These are phyloP conservation scores for Boulengeromyrus knoepffleri DNA, from an alignment of 2,113 vertebrate genomes.

Conservation along the genomic window DNA sequence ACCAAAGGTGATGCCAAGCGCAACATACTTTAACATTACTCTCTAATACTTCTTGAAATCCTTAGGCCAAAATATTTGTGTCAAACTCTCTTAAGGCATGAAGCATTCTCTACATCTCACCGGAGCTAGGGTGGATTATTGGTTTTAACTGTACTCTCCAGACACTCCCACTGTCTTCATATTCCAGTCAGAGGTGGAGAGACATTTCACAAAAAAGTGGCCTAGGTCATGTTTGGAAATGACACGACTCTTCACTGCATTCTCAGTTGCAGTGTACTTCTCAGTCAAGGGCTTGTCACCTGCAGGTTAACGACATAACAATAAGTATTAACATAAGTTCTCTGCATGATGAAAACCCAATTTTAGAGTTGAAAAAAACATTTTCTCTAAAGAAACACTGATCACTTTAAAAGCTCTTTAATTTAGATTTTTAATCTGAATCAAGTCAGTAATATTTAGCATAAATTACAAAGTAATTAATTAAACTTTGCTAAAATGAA, in stretches of 20 bases:
- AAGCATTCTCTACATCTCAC: background rate
- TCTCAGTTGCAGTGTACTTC: constrained; percentile 59
- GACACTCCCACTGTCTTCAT: constrained; percentile 67
- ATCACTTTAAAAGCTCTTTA: background rate
- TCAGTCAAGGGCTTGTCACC: constrained; percentile 74
- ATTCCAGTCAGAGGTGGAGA: constrained; percentile 69
- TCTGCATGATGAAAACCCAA: background rate
- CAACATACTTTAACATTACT: background rate
- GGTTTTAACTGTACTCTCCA: constrained; percentile 61
- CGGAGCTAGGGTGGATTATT: background rate
- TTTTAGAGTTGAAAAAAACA: background rate
- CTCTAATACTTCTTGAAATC: background rate
- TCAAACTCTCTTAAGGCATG: background rate
- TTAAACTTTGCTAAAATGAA: background rate
- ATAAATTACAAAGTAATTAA: background rate
- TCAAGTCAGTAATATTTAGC: background rate
- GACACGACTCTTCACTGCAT: constrained; percentile 59
- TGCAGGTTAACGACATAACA: constrained; percentile 25
- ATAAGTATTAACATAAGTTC: background rate
- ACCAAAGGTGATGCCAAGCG: background rate
- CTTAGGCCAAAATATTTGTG: background rate
- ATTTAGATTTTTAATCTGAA: background rate
- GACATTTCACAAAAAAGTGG: constrained; percentile 78
- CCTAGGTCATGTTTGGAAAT: constrained; percentile 83
- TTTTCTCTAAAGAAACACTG: background rate